Evolutionary conservation across 2,888 invertebrate species (phyloP).

Genomic region (Hydrotaea diabolus): DNA sequence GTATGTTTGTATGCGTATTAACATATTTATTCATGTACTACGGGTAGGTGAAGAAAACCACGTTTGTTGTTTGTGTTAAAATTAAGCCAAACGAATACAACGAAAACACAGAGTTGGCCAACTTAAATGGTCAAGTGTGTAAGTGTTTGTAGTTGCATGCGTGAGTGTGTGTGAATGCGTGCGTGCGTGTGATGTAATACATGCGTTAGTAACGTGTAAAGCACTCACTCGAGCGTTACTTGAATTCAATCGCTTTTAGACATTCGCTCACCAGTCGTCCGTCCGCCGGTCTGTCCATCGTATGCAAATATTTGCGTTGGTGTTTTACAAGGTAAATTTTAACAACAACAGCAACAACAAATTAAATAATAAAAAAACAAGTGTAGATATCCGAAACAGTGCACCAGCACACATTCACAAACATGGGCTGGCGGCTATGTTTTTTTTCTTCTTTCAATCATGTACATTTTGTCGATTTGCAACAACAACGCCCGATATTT

Average conservation of each 20-base stretch:
- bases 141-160: neutral
- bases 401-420: slow-evolving; percentile 2
- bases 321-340: slow-evolving; percentile 57
- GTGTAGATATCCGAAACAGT: slow-evolving; percentile 53
- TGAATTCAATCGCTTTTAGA: slow-evolving; percentile 49
- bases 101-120: slow-evolving; percentile 50
- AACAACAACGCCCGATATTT: slow-evolving; percentile 10
- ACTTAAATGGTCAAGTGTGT: slow-evolving; percentile 36
- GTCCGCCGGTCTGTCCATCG: slow-evolving; percentile 13
- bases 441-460: slow-evolving; percentile 21
- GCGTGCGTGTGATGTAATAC: slow-evolving; percentile 15
- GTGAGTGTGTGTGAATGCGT: slow-evolving; percentile 16
- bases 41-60: too few relatives aligned
- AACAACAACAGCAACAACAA: too few relatives aligned
- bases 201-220: slow-evolving; percentile 21
- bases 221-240: slow-evolving; percentile 50
- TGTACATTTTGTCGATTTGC: neutral
- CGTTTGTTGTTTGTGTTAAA: slow-evolving; percentile 39
- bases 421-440: neutral
- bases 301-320: slow-evolving; percentile 62
- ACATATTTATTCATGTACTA: slow-evolving; percentile 34
- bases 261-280: slow-evolving; percentile 15
- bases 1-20: slow-evolving; percentile 31
- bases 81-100: slow-evolving; percentile 43
- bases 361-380: slow-evolving; percentile 47